These are phyloP conservation scores for Alosa sapidissima DNA, from an alignment of 2,797 vertebrate species.

Conservation along the genomic window DNA sequence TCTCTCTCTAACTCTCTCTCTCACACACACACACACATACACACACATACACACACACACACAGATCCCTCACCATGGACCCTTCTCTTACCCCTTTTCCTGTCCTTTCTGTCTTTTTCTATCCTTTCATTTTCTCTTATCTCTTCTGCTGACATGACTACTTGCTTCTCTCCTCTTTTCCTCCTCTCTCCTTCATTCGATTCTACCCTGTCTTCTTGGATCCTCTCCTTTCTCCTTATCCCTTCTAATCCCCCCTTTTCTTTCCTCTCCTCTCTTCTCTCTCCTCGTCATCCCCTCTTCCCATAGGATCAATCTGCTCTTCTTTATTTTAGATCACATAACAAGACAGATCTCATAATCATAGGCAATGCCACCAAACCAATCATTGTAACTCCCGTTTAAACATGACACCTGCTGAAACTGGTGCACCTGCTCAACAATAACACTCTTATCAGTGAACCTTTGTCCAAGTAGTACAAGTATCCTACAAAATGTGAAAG, in stretches of 20 bases:
- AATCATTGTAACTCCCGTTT: neutral
- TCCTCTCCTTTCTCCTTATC: neutral
- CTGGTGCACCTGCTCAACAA: neutral
- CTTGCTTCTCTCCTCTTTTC: neutral
- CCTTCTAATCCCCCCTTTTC: neutral
- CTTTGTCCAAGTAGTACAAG: neutral
- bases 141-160: neutral
- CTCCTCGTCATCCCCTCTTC: neutral
- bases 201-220: neutral
- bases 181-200: neutral
- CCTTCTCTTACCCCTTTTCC: neutral
- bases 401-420: neutral
- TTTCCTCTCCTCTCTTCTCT: neutral
- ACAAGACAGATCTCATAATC: neutral
- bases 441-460: neutral
- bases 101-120: neutral
- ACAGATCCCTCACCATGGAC: neutral
- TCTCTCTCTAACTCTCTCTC: constrained; percentile 64
- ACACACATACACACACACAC: constrained; percentile 7
- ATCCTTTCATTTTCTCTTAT: neutral
- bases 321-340: neutral
- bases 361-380: neutral
- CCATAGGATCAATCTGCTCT: neutral
- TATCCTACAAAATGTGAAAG: neutral
- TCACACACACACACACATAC: constrained; percentile 35